Percentiles rank a stretch among this genome's conserved stretches.
Conservation (phyloP, 2,113 vertebrate species). For the Synchiropus splendidus region DNA sequence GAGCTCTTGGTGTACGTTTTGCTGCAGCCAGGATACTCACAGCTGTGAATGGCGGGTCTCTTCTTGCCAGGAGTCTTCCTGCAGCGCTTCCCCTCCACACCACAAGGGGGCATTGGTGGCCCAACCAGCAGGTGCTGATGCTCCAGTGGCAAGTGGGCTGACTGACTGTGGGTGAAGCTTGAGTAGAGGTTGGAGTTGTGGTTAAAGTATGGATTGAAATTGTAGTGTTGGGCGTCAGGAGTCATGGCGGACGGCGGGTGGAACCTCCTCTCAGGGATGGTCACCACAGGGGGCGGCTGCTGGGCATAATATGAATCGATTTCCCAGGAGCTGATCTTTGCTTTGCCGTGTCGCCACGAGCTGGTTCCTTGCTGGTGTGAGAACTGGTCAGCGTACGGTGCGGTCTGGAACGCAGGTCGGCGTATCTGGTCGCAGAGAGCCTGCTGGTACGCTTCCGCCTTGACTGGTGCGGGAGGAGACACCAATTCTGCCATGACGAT, state of each 20-base stretch:
- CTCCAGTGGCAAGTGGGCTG: slow-evolving; percentile 19
- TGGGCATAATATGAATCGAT: slow-evolving; percentile 47
- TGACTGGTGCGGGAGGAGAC: slow-evolving; percentile 15
- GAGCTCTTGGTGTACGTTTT: slow-evolving; percentile 90
- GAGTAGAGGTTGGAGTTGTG: slow-evolving; percentile 46
- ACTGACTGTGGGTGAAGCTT: slow-evolving; percentile 43
- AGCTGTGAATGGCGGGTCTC: slow-evolving; percentile 68
- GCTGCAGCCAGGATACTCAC: slow-evolving; percentile 71
- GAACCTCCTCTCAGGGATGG: slow-evolving; percentile 41
- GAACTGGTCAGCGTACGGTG: slow-evolving; percentile 28
- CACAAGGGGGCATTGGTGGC: slow-evolving; percentile 31
- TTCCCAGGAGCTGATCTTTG: slow-evolving; percentile 41
- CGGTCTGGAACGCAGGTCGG: slow-evolving; percentile 16
- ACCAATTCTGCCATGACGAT: slow-evolving; percentile 53
- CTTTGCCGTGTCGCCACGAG: slow-evolving; percentile 27
- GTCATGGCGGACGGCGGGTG: slow-evolving; percentile 25
- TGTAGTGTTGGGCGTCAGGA: slow-evolving; percentile 50
- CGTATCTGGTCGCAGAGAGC: slow-evolving; percentile 16
- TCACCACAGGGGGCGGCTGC: slow-evolving; percentile 30
- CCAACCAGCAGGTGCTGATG: slow-evolving; percentile 38
- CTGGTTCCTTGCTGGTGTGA: slow-evolving; percentile 42
- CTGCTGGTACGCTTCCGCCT: slow-evolving; percentile 33
- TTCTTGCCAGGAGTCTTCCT: slow-evolving; percentile 52
- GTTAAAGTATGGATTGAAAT: slow-evolving; percentile 39
- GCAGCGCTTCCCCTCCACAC: slow-evolving; percentile 52